A percentile compares a stretch with the other conserved stretches of the same genome.
These are phyloP conservation scores for Ranitomeya imitator DNA, from an alignment of 2,113 vertebrate genomes.

Conservation along the genomic window DNA sequence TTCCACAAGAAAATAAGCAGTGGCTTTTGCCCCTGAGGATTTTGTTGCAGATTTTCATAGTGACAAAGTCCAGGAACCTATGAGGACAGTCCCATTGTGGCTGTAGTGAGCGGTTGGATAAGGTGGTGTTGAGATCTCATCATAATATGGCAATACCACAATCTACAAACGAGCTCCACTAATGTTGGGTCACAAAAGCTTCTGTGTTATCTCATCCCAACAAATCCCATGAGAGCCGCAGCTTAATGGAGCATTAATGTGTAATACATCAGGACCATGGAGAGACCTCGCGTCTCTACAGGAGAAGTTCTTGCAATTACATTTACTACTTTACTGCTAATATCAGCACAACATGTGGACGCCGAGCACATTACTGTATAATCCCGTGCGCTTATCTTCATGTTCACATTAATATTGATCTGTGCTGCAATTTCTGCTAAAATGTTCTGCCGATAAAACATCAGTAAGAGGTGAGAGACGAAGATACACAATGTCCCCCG, in stretches of 20 bases:
- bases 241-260: constrained; percentile 35
- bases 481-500: neutral
- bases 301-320: neutral
- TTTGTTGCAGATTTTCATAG: too few relatives aligned
- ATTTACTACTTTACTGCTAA: constrained; percentile 23
- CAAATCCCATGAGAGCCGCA: constrained; percentile 10
- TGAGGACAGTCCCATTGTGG: neutral
- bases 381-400: neutral
- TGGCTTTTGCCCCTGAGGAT: too few relatives aligned
- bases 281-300: neutral
- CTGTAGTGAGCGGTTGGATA: neutral
- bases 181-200: constrained; percentile 8
- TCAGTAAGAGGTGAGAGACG: too few relatives aligned
- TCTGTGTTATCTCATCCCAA: constrained; percentile 31
- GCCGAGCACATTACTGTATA: neutral
- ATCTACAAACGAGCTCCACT: neutral
- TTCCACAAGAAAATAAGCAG: too few relatives aligned
- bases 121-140: neutral
- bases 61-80: too few relatives aligned
- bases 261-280: neutral
- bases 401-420: constrained; percentile 38
- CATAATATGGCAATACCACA: neutral
- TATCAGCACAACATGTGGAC: neutral
- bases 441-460: neutral
- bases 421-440: neutral